Percentiles rank a stretch among this genome's conserved stretches.
phyloP scores from a whole-genome alignment of 2,888 invertebrate genomes.

The Enoplolaimus lenunculus region DNA sequence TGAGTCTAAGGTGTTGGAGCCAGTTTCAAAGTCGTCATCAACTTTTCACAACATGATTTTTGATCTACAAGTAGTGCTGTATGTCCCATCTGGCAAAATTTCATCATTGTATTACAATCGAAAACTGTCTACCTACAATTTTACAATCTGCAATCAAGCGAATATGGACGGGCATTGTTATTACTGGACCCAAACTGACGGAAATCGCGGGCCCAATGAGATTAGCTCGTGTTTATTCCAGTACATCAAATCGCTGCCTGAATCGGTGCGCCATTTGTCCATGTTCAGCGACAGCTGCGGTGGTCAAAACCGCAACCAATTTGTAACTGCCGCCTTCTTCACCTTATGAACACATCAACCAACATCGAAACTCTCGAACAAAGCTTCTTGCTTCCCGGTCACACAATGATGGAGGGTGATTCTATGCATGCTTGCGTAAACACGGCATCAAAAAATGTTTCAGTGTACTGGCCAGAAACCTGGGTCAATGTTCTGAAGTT shows the following conservation, averaged over 20 bases:
- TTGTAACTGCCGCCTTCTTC: constrained; percentile 12
- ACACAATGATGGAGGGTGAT: constrained; percentile 19
- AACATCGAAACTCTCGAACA: background rate
- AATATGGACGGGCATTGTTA: constrained; percentile 13
- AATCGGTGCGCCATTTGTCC: background rate
- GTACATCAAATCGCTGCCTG: constrained; percentile 10
- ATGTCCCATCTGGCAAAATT: constrained; percentile 5
- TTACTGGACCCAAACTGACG: constrained; percentile 18
- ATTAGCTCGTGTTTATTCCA: constrained; percentile 6
- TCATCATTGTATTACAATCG: constrained; percentile 13
- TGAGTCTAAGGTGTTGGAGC: background rate
- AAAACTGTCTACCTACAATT: constrained; percentile 19
- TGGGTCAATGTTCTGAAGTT: background rate
- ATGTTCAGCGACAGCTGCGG: constrained; percentile 19
- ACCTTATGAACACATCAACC: background rate
- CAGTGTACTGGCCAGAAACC: background rate
- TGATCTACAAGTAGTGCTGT: constrained; percentile 4
- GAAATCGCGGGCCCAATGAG: constrained; percentile 15
- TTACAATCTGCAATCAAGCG: constrained; percentile 14
- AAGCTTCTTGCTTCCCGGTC: constrained; percentile 19
- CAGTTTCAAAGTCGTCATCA: background rate
- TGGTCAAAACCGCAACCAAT: constrained; percentile 19
- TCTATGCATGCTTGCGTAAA: constrained; percentile 18
- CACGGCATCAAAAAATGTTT: background rate
- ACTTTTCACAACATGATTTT: background rate